Base-by-base conservation (phyloP, 35 echinoderm and acorn worm genomes). In the Hemicentrotus pulcherrimus region DNA sequence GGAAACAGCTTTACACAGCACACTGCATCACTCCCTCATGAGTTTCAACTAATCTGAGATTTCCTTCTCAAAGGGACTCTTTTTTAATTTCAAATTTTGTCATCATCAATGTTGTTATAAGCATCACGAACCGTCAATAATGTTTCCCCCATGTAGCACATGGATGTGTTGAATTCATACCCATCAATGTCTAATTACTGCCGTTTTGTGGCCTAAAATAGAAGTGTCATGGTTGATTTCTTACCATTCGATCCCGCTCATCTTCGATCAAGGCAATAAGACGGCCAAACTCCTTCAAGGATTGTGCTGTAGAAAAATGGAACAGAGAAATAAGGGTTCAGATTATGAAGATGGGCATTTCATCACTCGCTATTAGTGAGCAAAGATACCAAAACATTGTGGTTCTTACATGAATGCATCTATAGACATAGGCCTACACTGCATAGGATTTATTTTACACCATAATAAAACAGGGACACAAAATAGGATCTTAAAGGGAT, bases 161-260 rank as follows among this genome's bases (percentile, higher is more conserved):
- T 78, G 65, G 65, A 78, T 78, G 65, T 78, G 65, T n/a, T 28
- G 4, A 55, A 78, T 78, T 78, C 4, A 78, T 78, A n/a, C 19
- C 4, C 65, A 78, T 78, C 65, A 78, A 28, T 78, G 65, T 78
- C 65, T n/a, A 22, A 78, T 78, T 78, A 78, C 65, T n/a, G 22
- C 6, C 19, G 22, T 78, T 78, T 28, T 8, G 2, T 28, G 19
- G 65, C 65, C 65, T 7, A 28, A 78, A 78, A 78, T 78, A 78
- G 24, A 78, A 78, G 6, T n/a, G 28, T 28, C 65, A 28, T 28
- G 18, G 65, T 78, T 22, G 16, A 71, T 71, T 71, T 71, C 98
- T 99, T 97, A 99, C 98, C 97, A 99, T 98, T 70, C 97, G 96
- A 96, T 99, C 98, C 86, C 98, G 88, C 92, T 98, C 98, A 96